These are phyloP conservation scores for Oikopleura dioica DNA, from an alignment of 23 tunicate genomes.

Conservation along the genomic window DNA sequence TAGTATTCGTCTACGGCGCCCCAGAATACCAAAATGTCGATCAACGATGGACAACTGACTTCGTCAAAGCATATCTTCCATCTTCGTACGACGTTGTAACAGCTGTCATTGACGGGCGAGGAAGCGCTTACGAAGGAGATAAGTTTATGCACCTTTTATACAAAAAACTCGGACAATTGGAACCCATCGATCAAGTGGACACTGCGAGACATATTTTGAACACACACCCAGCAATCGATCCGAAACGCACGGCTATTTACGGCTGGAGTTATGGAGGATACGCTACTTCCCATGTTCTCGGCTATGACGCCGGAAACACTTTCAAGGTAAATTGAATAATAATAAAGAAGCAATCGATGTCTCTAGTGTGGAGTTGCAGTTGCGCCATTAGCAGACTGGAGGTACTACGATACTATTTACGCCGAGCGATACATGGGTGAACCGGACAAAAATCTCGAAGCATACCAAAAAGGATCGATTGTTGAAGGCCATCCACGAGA, in stretches of 20 bases:
- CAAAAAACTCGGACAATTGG: not conserved
- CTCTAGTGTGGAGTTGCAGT: constrained; percentile 83
- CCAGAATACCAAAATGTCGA: constrained; percentile 12
- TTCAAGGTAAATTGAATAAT: constrained; percentile 19
- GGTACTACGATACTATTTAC: constrained; percentile 57
- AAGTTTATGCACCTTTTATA: not conserved
- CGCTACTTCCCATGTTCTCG: constrained; percentile 62
- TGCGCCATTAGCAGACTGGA: constrained; percentile 64
- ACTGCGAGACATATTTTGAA: not conserved
- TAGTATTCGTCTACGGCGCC: constrained; percentile 4
- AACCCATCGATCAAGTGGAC: not conserved
- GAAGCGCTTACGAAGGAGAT: constrained; percentile 6
- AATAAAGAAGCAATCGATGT: no score
- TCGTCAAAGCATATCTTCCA: constrained; percentile 2
- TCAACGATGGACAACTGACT: not conserved
- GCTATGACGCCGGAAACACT: constrained; percentile 57
- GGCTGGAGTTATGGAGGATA: constrained; percentile 60
- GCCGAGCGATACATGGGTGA: constrained; percentile 60
- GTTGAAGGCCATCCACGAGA: not conserved
- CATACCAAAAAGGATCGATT: constrained; percentile 22
- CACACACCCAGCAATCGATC: not conserved
- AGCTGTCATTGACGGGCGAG: constrained; percentile 3
- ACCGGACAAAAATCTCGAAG: constrained; percentile 27
- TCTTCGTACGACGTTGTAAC: constrained; percentile 10
- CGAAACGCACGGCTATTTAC: not conserved